These are phyloP conservation scores for Mythimna lalbum DNA, from an alignment of 2,888 invertebrate genomes.

Conservation along the genomic window DNA sequence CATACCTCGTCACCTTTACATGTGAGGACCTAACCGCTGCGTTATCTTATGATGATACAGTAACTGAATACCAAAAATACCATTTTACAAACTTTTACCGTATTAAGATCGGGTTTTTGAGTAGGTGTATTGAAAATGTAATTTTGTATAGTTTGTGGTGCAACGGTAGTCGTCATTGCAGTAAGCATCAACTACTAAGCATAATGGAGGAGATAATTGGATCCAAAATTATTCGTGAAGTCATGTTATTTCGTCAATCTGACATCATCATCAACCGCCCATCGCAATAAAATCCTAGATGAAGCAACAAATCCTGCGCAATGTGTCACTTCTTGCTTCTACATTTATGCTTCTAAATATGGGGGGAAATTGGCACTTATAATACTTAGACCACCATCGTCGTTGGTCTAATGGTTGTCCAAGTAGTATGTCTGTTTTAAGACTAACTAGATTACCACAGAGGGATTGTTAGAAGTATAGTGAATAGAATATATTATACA, in stretches of 20 bases:
- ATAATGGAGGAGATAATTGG: too few species aligned
- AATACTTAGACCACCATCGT: neutral
- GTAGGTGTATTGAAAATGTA: too few species aligned
- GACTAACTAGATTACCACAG: neutral
- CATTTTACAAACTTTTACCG: too few species aligned
- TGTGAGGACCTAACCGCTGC: too few species aligned
- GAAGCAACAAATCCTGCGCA: slow-evolving; percentile 24
- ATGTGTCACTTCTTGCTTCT: slow-evolving; percentile 23
- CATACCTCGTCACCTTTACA: too few species aligned
- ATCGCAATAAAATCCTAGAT: slow-evolving; percentile 28
- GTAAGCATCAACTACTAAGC: too few species aligned
- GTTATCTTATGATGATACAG: too few species aligned
- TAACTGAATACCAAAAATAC: too few species aligned
- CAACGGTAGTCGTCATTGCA: too few species aligned
- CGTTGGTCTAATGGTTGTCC: neutral
- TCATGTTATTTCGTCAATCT: slow-evolving; percentile 27
- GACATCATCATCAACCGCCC: slow-evolving; percentile 10
- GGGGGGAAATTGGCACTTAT: neutral
- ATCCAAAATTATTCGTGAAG: neutral
- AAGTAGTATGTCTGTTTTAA: neutral
- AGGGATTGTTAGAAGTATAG: neutral
- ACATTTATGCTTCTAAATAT: neutral
- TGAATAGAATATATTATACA: too few species aligned
- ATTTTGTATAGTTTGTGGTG: too few species aligned
- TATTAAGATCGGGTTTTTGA: too few species aligned